These are phyloP conservation scores for Alectoris magna DNA, from an alignment of 2,797 vertebrate species.

Conservation along the genomic window DNA sequence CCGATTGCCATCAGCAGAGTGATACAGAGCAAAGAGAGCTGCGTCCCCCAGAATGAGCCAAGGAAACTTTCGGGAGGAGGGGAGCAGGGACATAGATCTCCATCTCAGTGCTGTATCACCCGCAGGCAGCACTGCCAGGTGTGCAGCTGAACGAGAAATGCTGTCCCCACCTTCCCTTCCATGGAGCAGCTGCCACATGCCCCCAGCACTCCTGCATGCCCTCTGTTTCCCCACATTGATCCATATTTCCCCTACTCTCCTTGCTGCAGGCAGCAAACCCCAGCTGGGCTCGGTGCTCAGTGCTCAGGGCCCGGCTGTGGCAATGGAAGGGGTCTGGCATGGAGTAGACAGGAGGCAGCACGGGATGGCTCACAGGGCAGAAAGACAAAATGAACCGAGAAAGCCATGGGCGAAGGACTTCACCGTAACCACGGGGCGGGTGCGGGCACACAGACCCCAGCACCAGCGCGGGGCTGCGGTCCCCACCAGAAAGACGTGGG, in stretches of 20 bases:
- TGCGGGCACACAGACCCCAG: not conserved
- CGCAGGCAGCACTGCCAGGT: not conserved
- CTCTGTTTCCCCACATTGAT: not conserved
- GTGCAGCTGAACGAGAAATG: not conserved
- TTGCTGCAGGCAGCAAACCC: not conserved
- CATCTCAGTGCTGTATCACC: not conserved
- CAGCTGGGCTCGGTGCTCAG: not conserved
- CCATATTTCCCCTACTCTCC: not conserved
- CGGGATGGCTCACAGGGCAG: conserved; percentile 49
- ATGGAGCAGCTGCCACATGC: not conserved
- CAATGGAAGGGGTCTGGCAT: not conserved
- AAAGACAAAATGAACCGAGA: not conserved
- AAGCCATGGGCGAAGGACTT: conserved; percentile 5
- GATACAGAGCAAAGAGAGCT: not conserved
- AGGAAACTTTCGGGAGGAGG: not conserved
- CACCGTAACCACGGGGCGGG: not conserved
- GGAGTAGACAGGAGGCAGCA: conserved; percentile 59
- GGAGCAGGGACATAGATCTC: rapidly evolving
- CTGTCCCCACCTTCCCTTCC: not conserved
- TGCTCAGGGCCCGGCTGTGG: rapidly evolving
- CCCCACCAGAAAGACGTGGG: not conserved
- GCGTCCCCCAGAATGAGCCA: not conserved
- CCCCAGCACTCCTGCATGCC: not conserved
- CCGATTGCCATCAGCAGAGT: rapidly evolving
- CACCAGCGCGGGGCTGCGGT: not conserved